These are phyloP conservation scores for Sciurus vulgaris DNA, from an alignment of 2,797 vertebrate genomes.

Conservation along the genomic window DNA sequence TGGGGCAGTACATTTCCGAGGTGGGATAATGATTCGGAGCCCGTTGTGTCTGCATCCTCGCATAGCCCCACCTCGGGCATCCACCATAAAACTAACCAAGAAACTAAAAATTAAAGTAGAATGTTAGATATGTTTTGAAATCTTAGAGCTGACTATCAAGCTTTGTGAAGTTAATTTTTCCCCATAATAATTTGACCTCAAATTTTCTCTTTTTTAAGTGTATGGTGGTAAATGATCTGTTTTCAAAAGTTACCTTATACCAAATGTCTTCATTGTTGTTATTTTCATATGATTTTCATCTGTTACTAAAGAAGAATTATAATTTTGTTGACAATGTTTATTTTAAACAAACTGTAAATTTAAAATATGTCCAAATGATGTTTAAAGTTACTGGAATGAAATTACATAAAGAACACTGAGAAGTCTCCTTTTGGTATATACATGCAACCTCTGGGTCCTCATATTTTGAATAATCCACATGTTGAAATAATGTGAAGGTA, in stretches of 20 bases:
- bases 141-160: accelerated
- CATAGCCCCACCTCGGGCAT: slow-evolving; percentile 98
- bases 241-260: not conserved
- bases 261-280: not conserved
- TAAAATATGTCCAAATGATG: not conserved
- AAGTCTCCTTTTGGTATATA: not conserved
- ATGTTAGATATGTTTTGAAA: slow-evolving; percentile 55
- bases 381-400: slow-evolving; percentile 12
- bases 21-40: slow-evolving; percentile 96
- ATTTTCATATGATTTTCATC: not conserved
- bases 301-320: not conserved
- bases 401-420: not conserved
- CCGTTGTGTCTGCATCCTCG: slow-evolving; percentile 97
- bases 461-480: not conserved
- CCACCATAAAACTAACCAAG: slow-evolving; percentile 99
- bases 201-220: not conserved
- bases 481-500: not conserved
- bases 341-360: not conserved
- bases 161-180: not conserved
- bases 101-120: slow-evolving; percentile 90
- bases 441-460: slow-evolving; percentile 1
- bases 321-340: not conserved
- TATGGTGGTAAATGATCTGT: not conserved
- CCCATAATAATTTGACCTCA: not conserved
- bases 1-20: slow-evolving; percentile 96